Base-by-base conservation (phyloP, 2,113 vertebrate species). In the Gnathonemus echidnorhynchus region DNA sequence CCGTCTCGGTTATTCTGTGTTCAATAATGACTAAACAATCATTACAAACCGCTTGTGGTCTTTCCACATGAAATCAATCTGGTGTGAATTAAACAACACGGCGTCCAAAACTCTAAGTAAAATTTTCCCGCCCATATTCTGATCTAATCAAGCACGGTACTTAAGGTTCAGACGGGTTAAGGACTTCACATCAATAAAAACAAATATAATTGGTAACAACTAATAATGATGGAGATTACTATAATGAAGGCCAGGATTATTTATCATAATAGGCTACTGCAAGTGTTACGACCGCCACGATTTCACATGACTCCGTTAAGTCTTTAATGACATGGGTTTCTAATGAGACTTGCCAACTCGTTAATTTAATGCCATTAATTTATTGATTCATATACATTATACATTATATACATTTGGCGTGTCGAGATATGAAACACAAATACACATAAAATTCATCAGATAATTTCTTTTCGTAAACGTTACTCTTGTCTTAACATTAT, bases 11-110 rank as follows among this genome's bases (percentile, higher is more conserved):
- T 94, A 94, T 94, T 94, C 90, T 92, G 92, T 92, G 89, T 89
- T 91, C 80, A 93, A 92, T 91, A 89, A 48, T 91, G 66, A 90
- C 86, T 85, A 84, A 91, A 85, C 89, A 91, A 91, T 94, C 93
- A 95, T 94, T 94, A 94, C 93, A 94, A 93, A 92, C 91, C 88
- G 91, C 93, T 95, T 92, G 7, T 91, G 90, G 93, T 94, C 88
- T 94, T 94, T 93, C 92, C 90, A 94, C 93, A 95, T 93, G 92
- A 94, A 89, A 92, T 94, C 93, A 95, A 95, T 94, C 93, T 95
- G 94, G 93, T 90, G 90, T 89, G 93, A 91, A 94, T 94, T 94
- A 91, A 91, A 91, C 92, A 94, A 89, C 91, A 91, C 85, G 84
- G 70, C 31, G 92, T 89, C 91, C 87, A 90, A 49, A 84, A 66